Evolutionary conservation across 1,140 invertebrate species (phyloP).

Genomic region (Odontomachus brunneus): DNA sequence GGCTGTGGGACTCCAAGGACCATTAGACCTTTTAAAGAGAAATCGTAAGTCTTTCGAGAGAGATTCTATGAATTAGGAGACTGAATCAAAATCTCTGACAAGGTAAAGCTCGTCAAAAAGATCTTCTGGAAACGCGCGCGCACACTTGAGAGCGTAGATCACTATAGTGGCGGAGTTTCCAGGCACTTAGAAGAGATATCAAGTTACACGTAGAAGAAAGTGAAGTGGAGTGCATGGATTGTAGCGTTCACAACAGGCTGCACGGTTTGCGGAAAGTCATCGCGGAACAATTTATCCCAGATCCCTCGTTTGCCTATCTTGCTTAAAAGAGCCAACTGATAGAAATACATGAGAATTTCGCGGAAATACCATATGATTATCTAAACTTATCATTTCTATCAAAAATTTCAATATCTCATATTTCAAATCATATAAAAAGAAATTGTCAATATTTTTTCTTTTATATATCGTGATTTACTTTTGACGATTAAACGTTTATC

Average conservation of each 20-base stretch:
- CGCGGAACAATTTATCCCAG: slow-evolving; percentile 34
- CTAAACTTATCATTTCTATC: too few relatives aligned
- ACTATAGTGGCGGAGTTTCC: slow-evolving; percentile 58
- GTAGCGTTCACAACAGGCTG: slow-evolving; percentile 51
- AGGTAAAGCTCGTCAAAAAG: not conserved
- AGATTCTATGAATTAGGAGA: not conserved
- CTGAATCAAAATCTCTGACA: not conserved
- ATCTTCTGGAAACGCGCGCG: slow-evolving; percentile 27
- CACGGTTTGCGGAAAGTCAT: slow-evolving; percentile 52
- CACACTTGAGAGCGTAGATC: not conserved
- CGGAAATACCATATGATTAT: too few relatives aligned
- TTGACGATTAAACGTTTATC: too few relatives aligned
- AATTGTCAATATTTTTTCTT: too few relatives aligned
- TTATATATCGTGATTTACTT: too few relatives aligned
- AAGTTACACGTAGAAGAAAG: slow-evolving; percentile 50
- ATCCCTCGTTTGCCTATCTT: not conserved
- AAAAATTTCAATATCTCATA: too few relatives aligned
- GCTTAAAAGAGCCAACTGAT: too few relatives aligned
- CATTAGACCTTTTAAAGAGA: too few relatives aligned
- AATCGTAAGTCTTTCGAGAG: too few relatives aligned
- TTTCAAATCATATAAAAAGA: too few relatives aligned
- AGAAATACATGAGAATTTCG: too few relatives aligned
- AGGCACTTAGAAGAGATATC: slow-evolving; percentile 54
- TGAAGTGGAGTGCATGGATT: slow-evolving; percentile 65
- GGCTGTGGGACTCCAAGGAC: too few relatives aligned